Base-by-base conservation (phyloP, 2,888 invertebrate genomes). In the Caprella mutica region DNA sequence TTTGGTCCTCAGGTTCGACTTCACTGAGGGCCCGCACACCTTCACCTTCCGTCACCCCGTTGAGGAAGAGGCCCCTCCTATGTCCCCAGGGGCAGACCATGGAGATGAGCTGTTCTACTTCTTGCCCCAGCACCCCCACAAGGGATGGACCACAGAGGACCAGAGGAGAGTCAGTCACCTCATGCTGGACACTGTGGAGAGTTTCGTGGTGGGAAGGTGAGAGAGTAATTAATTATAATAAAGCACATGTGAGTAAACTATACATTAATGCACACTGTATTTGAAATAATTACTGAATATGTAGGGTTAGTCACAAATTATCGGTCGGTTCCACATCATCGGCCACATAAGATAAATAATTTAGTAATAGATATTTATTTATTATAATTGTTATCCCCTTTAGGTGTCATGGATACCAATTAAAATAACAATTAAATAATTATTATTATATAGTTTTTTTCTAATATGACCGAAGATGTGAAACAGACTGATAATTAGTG, bases 1-100 rank as follows among this genome's bases (percentile, higher is more conserved):
- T n/a, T n/a, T n/a, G n/a, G n/a, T n/a, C n/a, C n/a, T n/a, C 42
- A 58, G 58, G 29, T 58, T 55, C 42, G 62, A 59, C 14, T 62
- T 40, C 54, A 50, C 48, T 9, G 59, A 52, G 9, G 62, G 62
- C 1, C 59, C 62, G 3, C 48, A 56, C 23, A 27, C 58, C 1
- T 62, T 59, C 46, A 14, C 26, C 33, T 14, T 54, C 1, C 56
- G 62, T 12, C 52, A 59, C 51, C 55, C 58, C 5, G 56, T 56
- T 29, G 40, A 43, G 8, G 24, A 43, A 1, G 17, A n/a, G 14
- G 54, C 52, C 1, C 59, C 62, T 9, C 62, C 62, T 2, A 24
- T 59, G 24, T 51, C 62, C 1, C 26, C 39, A 3, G 40, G 29
- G 24, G 30, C 54, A 4, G 62, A 59, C 39, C 62, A 62, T 26